Conservation (phyloP, 2,797 vertebrate genomes). For the Melanotaenia maccullochi region DNA sequence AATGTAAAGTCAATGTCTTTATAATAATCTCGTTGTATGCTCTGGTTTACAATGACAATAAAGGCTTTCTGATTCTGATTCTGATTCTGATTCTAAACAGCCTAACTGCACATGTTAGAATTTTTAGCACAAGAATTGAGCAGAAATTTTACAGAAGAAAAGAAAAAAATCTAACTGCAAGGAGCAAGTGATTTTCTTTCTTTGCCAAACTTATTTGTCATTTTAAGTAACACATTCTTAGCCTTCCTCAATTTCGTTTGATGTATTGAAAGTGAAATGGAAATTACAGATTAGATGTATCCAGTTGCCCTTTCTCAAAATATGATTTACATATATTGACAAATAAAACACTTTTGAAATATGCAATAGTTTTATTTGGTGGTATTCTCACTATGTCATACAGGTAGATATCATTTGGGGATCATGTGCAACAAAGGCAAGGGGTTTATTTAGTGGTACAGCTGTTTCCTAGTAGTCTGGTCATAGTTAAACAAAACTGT, state of each 20-base stretch:
- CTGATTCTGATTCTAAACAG: no score
- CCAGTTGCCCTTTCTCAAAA: neutral
- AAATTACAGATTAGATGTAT: neutral
- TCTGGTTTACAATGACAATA: no score
- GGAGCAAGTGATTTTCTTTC: neutral
- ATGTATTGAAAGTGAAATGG: neutral
- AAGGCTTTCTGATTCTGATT: no score
- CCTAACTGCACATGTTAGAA: neutral
- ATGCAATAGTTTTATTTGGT: neutral
- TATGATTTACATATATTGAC: neutral
- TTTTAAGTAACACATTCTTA: neutral
- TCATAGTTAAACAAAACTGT: slow-evolving; percentile 1
- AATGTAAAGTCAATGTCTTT: no score
- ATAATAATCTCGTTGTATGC: no score
- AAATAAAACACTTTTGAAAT: neutral
- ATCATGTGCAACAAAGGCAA: slow-evolving; percentile 4
- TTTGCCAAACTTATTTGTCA: neutral
- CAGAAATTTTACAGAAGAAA: neutral
- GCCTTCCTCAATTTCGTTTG: neutral
- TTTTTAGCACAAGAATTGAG: neutral
- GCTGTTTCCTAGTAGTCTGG: slow-evolving; percentile 10
- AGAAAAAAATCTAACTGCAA: neutral
- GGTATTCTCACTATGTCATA: neutral
- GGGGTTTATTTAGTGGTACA: slow-evolving; percentile 1
- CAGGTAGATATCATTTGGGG: neutral